Evolutionary conservation across 2,888 invertebrate genomes (phyloP), one percentile per base, ranked within the genome.

Genomic region (Lasioglossum calceatum): DNA sequence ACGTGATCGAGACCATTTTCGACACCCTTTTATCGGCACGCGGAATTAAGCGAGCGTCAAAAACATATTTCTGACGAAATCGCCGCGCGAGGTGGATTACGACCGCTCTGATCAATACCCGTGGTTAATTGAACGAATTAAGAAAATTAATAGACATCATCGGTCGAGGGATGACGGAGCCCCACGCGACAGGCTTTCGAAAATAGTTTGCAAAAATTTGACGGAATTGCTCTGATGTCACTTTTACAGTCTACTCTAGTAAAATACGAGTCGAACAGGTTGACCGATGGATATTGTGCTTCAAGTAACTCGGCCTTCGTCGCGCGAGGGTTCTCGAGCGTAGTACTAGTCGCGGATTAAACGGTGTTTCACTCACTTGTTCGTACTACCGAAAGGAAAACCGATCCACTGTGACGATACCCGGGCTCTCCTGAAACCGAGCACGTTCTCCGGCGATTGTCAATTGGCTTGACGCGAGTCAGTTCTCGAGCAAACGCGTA

Each of bases 1-100:
- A 83, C 71, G 82, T 74, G 86, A 84, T 88, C 84, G 86, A 84
- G 88, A 79, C 77, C 19, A 73, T 83, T 86, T 79, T 83, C 77
- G 77, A 50, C 50, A 7, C 47, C 83, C 47, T 84, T 79, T 86
- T 88, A 73, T 87, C 90, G 76, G 32, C 1, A 54, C 64, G 58
- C 71, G 79, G 44, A 61, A 67, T 44, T 42, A 44, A 72, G 50
- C 50, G 32, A 81, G 19, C 78, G 73, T 81, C 87, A 58, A 58
- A 74, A 75, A 71, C 64, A 71, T n/a, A 39, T 32, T 27, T 61
- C n/a, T 27, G 47, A 73, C 39, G 54, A 50, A 82, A 82, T 54
- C 39, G 8, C 19, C 67, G 64, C n/a, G n/a, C 14, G 14, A n/a
- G 71, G 19, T 14, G 71, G 42, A n/a, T 71, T n/a, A 0, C 2